Conservation (phyloP, 1,140 invertebrate genomes). For the Bradynema listronoti region DNA sequence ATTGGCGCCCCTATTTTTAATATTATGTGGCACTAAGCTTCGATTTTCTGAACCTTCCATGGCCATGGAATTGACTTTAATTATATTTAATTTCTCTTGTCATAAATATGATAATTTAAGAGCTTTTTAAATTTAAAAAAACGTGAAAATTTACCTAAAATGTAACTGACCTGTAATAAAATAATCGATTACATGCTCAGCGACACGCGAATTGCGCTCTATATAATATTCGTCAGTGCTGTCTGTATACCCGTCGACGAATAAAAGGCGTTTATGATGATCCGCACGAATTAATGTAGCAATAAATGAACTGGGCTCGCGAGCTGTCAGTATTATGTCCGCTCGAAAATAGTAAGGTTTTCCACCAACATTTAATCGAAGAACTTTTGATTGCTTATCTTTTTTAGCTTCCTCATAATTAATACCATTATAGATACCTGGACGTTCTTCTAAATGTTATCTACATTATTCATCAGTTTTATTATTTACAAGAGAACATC, state of each 20-base stretch:
- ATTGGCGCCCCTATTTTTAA: neutral
- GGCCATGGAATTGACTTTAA: neutral
- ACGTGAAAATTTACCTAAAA: neutral
- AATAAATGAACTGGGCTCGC: conserved; percentile 26
- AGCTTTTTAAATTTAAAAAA: neutral
- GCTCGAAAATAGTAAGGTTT: conserved; percentile 48
- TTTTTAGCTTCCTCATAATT: no score
- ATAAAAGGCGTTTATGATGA: conserved; percentile 35
- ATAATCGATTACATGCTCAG: conserved; percentile 53
- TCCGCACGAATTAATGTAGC: conserved; percentile 30
- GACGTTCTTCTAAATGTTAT: no score
- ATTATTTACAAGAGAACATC: no score
- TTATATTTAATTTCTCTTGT: neutral
- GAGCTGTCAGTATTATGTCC: conserved; percentile 33
- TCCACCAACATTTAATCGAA: conserved; percentile 48
- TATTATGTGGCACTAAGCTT: neutral
- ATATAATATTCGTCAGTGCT: conserved; percentile 51
- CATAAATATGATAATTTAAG: neutral
- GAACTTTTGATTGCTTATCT: conserved; percentile 10
- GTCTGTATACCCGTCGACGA: conserved; percentile 38
- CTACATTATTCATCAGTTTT: no score
- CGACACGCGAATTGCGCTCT: conserved; percentile 44
- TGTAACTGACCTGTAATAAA: conserved; percentile 44
- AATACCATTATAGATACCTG: no score
- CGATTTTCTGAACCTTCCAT: neutral